Percentiles rank a stretch among this genome's conserved stretches.
Conservation (phyloP, 2,888 invertebrate species). For the Pilophorus perplexus region DNA sequence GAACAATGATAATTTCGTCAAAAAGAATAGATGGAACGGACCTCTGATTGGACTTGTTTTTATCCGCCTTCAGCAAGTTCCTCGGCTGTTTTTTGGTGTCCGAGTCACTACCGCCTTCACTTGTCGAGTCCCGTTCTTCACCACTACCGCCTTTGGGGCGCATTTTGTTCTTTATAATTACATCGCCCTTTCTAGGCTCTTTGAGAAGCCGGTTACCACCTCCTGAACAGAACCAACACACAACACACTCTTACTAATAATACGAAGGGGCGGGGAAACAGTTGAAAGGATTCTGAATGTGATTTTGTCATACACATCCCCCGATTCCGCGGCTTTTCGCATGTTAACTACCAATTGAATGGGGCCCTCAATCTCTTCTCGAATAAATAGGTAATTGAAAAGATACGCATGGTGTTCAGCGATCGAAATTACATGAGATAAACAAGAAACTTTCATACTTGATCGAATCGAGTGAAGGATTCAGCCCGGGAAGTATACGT, state of each 20-base stretch:
- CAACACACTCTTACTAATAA: slow-evolving; percentile 3
- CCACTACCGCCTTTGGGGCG: slow-evolving; percentile 26
- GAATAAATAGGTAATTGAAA: too few species aligned
- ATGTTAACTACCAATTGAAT: too few species aligned
- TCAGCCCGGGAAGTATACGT: too few species aligned
- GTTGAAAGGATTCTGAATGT: not conserved
- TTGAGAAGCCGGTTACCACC: slow-evolving; percentile 28
- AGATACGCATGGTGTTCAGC: too few species aligned
- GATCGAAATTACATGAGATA: too few species aligned
- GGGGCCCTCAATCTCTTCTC: too few species aligned
- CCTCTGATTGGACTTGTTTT: slow-evolving; percentile 33
- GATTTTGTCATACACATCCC: too few species aligned
- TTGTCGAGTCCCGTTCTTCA: slow-evolving; percentile 26
- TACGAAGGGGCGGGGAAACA: not conserved
- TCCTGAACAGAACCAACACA: slow-evolving; percentile 27
- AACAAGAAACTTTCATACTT: too few species aligned
- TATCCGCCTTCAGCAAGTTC: slow-evolving; percentile 28
- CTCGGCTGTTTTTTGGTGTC: slow-evolving; percentile 20
- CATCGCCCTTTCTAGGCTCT: slow-evolving; percentile 28
- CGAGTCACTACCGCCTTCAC: slow-evolving; percentile 31
- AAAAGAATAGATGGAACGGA: slow-evolving; percentile 17
- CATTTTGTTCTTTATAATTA: slow-evolving; percentile 10
- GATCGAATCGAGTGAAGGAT: too few species aligned
- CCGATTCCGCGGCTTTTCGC: too few species aligned
- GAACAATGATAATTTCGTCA: not conserved